A percentile compares a stretch with the other conserved stretches of the same genome.
Conservation (phyloP, 2,888 invertebrate species). For the Thalpophila matura region DNA sequence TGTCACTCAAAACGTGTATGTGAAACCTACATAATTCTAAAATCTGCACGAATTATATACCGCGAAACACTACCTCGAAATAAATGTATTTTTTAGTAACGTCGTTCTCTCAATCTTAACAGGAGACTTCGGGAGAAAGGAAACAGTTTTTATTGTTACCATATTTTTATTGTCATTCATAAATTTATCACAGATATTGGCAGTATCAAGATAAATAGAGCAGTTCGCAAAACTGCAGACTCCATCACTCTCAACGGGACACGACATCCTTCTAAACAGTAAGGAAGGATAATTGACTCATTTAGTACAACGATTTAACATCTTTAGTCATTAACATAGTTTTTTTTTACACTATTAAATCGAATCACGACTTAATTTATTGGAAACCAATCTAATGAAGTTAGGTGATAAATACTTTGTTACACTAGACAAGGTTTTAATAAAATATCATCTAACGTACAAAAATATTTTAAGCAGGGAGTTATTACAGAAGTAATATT, state of each 20-base stretch:
- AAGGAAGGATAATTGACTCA: slow-evolving; percentile 63
- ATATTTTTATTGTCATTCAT: slow-evolving; percentile 83
- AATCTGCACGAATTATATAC: slow-evolving; percentile 32
- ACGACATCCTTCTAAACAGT: slow-evolving; percentile 72
- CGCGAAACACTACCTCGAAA: slow-evolving; percentile 21
- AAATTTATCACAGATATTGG: slow-evolving; percentile 80
- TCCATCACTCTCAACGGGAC: slow-evolving; percentile 66
- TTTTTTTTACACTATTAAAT: slow-evolving; percentile 59
- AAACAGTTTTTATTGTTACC: slow-evolving; percentile 86
- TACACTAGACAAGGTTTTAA: slow-evolving; percentile 58
- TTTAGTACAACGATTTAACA: slow-evolving; percentile 61
- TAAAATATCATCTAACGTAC: slow-evolving; percentile 56
- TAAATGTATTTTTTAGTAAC: slow-evolving; percentile 29
- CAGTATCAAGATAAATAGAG: slow-evolving; percentile 69
- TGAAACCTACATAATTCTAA: slow-evolving; percentile 40
- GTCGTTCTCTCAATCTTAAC: slow-evolving; percentile 48
- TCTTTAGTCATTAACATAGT: slow-evolving; percentile 52
- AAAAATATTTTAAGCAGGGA: slow-evolving; percentile 55
- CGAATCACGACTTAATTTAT: slow-evolving; percentile 58
- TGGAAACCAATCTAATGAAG: slow-evolving; percentile 52
- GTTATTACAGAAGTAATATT: slow-evolving; percentile 55
- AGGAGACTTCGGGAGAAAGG: slow-evolving; percentile 86
- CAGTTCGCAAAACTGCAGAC: slow-evolving; percentile 79
- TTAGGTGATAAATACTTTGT: slow-evolving; percentile 46
- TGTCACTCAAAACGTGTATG: slow-evolving; percentile 45